Conservation (phyloP, 1,140 invertebrate genomes). For the Drosophila sturtevanti region DNA sequence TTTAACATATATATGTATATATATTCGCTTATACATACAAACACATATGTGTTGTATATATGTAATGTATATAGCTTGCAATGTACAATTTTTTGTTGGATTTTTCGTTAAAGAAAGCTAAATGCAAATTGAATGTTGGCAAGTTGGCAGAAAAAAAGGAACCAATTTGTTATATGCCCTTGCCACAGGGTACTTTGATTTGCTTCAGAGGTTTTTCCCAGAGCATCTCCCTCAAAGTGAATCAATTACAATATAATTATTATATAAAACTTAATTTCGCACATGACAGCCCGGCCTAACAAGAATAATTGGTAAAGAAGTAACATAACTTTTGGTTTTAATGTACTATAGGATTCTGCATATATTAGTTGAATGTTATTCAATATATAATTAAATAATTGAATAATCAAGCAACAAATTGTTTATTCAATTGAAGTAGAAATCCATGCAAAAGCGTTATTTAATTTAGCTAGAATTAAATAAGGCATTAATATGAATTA, state of each 20-base stretch:
- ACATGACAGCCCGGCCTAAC: no score
- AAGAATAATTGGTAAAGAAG: no score
- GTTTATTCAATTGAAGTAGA: no score
- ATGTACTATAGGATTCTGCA: no score
- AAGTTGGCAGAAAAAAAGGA: slow-evolving; percentile 67
- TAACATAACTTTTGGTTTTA: no score
- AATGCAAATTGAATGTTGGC: slow-evolving; percentile 79
- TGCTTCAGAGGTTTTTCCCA: neutral
- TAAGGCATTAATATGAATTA: no score
- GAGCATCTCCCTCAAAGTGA: neutral
- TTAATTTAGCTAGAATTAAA: no score
- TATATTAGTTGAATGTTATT: no score
- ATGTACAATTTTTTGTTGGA: slow-evolving; percentile 38
- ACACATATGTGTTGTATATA: no score
- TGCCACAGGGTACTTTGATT: slow-evolving; percentile 1
- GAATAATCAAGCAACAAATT: no score
- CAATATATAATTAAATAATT: no score
- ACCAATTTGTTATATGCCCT: slow-evolving; percentile 32
- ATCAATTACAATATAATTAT: neutral
- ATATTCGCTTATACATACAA: slow-evolving; percentile 10
- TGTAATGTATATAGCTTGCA: slow-evolving; percentile 11
- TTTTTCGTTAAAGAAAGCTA: slow-evolving; percentile 33
- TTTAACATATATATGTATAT: slow-evolving; percentile 36
- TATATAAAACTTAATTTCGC: neutral
- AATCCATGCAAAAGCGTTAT: no score